Evolutionary conservation across 2,797 vertebrate genomes (phyloP).

Genomic region (Potorous gilbertii): DNA sequence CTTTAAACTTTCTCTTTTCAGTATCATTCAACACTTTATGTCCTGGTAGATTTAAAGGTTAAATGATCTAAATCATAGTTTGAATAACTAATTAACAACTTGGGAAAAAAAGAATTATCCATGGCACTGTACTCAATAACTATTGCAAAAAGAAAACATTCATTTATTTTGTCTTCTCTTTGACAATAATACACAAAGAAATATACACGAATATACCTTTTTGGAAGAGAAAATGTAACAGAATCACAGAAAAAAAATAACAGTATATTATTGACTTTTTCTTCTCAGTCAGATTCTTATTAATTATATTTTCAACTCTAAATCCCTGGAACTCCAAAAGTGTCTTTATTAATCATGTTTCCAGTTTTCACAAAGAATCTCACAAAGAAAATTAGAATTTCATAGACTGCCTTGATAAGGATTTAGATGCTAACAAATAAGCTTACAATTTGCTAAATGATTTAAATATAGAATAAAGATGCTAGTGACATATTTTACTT

Average conservation of each 20-base stretch:
- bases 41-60: not conserved
- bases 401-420: not conserved
- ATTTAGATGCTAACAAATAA: not conserved
- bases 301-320: not conserved
- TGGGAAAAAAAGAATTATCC: not conserved
- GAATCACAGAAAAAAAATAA: not conserved
- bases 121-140: not conserved
- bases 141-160: not conserved
- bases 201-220: not conserved
- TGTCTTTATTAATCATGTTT: not conserved
- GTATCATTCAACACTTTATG: not conserved
- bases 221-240: not conserved
- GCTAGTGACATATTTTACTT: not conserved
- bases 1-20: not conserved
- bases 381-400: not conserved
- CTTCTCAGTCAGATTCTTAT: conserved; percentile 12
- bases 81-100: not conserved
- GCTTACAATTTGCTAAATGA: not conserved
- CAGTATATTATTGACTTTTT: not conserved
- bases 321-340: not conserved
- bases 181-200: not conserved
- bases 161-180: not conserved
- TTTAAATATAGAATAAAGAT: conserved; percentile 4
- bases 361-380: not conserved
- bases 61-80: not conserved